phyloP scores from a whole-genome alignment of 2,797 vertebrate species.

The Sphaeramia orbicularis region DNA sequence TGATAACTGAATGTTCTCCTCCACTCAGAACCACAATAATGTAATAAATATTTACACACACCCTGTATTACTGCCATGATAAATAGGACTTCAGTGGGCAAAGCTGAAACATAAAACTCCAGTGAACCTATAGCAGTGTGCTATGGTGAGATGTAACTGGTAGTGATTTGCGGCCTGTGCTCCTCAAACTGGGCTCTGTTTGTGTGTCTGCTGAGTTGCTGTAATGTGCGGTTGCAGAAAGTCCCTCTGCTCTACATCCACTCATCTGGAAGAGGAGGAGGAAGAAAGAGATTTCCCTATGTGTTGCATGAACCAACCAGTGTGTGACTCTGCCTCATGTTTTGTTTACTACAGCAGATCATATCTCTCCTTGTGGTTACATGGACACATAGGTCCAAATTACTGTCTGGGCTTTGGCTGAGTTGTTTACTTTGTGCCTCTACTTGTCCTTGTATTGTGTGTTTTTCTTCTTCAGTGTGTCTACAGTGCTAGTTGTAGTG shows the following conservation, averaged over 20 bases:
- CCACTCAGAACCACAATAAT: too few relatives aligned
- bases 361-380: slow-evolving; percentile 63
- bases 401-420: slow-evolving; percentile 21
- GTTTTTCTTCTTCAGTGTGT: background rate
- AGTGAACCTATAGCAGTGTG: too few relatives aligned
- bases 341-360: slow-evolving; percentile 44
- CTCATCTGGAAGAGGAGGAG: slow-evolving; percentile 33
- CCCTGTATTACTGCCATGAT: too few relatives aligned
- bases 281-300: background rate
- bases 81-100: too few relatives aligned
- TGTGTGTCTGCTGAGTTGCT: slow-evolving; percentile 13
- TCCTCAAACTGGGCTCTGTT: slow-evolving; percentile 31
- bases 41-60: too few relatives aligned
- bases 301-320: slow-evolving; percentile 22
- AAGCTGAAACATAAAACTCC: too few relatives aligned
- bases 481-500: background rate
- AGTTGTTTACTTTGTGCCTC: slow-evolving; percentile 37
- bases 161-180: background rate
- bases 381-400: slow-evolving; percentile 38
- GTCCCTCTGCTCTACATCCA: slow-evolving; percentile 24
- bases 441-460: background rate
- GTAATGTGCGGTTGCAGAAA: slow-evolving; percentile 26
- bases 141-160: too few relatives aligned
- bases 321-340: slow-evolving; percentile 9
- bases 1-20: too few relatives aligned